phyloP scores from a whole-genome alignment of 2,888 invertebrate species.

The Loripinus fragilis region DNA sequence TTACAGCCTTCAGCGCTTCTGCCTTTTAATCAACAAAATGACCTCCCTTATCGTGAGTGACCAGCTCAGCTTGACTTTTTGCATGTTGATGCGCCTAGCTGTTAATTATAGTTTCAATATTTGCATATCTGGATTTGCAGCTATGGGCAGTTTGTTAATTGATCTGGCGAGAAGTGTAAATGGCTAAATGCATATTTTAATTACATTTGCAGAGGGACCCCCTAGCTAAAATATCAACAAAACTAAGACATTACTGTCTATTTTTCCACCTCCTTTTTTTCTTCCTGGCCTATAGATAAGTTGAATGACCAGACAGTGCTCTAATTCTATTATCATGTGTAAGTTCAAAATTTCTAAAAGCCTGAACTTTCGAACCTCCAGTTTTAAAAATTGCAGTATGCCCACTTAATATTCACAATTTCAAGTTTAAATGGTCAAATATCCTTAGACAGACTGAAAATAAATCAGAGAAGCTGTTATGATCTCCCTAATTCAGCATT shows the following conservation, averaged over 20 bases:
- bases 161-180: background rate
- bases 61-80: constrained; percentile 19
- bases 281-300: no score
- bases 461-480: no score
- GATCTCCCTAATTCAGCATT: no score
- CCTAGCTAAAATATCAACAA: constrained; percentile 15
- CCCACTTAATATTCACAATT: no score
- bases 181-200: constrained; percentile 15
- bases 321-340: no score
- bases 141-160: background rate
- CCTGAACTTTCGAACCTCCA: no score
- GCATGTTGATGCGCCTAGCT: background rate
- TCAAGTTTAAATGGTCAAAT: no score
- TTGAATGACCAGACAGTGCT: no score
- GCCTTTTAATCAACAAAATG: background rate
- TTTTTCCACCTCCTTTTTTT: no score
- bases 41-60: constrained; percentile 2
- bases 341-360: no score
- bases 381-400: no score
- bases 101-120: constrained; percentile 6
- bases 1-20: background rate
- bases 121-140: constrained; percentile 8
- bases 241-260: background rate
- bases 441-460: no score
- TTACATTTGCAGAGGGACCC: constrained; percentile 7